Percentiles rank a stretch among this genome's conserved stretches.
phyloP scores from a whole-genome alignment of 2,888 invertebrate species.

The Drosophila prolongata region DNA sequence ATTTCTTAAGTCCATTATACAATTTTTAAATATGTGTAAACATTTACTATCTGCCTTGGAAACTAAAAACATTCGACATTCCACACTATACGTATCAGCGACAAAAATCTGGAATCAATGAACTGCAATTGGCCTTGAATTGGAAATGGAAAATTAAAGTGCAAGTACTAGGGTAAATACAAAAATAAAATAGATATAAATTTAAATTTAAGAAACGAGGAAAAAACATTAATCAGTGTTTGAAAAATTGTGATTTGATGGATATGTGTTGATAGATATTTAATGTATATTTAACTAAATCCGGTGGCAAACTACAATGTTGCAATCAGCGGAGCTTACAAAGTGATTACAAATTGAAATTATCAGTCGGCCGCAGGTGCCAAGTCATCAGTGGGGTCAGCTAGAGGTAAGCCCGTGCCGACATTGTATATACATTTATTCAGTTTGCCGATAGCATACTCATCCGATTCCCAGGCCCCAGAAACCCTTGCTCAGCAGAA shows the following conservation, averaged over 20 bases:
- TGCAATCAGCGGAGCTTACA: slow-evolving; percentile 16
- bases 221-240: too few species aligned
- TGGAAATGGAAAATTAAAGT: slow-evolving; percentile 12
- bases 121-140: slow-evolving; percentile 33
- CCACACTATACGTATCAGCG: slow-evolving; percentile 2
- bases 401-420: slow-evolving; percentile 11
- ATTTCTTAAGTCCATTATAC: neutral
- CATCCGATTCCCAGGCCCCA: slow-evolving; percentile 9
- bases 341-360: slow-evolving; percentile 34
- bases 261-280: neutral
- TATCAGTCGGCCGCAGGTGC: slow-evolving; percentile 20
- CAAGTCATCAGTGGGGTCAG: slow-evolving; percentile 26
- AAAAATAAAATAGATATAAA: neutral
- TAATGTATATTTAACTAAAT: too few species aligned
- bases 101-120: slow-evolving; percentile 22
- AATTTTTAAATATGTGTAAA: neutral
- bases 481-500: slow-evolving; percentile 10
- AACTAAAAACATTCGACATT: slow-evolving; percentile 21
- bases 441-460: neutral
- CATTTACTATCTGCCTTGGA: slow-evolving; percentile 13
- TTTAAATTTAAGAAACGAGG: neutral
- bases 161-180: neutral
- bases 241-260: neutral
- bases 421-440: neutral
- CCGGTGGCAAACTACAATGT: slow-evolving; percentile 3